Percentiles rank a stretch among this genome's conserved stretches.
Evolutionary conservation across 2,113 vertebrate genomes (phyloP).

Genomic region (Oceanodroma tethys): DNA sequence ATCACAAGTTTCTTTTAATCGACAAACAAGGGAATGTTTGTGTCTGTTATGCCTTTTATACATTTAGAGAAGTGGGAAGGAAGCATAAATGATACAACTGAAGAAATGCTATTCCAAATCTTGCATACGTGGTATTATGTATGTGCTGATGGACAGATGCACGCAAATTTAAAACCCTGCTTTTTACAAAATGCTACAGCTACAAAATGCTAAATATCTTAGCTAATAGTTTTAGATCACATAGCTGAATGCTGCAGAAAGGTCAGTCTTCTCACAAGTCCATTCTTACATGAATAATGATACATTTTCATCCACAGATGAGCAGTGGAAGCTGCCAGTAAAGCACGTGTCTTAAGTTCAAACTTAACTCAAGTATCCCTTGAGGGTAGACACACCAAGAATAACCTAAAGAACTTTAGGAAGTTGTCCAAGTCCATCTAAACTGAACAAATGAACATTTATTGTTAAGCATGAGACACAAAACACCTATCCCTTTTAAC

Average conservation of each 20-base stretch:
- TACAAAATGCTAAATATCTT: not conserved
- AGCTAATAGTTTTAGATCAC: not conserved
- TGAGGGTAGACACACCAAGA: not conserved
- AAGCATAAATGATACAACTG: not conserved
- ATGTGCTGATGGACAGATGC: fast-evolving
- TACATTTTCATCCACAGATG: not conserved
- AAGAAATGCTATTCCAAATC: not conserved
- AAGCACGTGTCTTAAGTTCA: not conserved
- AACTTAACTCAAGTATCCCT: not conserved
- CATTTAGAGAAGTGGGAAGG: not conserved
- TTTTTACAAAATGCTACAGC: too few species aligned
- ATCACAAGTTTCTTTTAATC: not conserved
- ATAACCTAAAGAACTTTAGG: not conserved
- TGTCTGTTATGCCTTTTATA: not conserved
- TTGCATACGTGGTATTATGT: fast-evolving
- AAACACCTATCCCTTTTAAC: not conserved
- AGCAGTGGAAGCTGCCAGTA: not conserved
- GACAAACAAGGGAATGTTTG: not conserved
- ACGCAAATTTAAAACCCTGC: not conserved
- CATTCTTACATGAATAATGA: not conserved
- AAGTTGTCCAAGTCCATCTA: not conserved
- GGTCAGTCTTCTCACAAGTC: not conserved
- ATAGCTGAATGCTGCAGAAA: not conserved
- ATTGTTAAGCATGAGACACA: not conserved
- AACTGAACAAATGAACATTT: not conserved